A percentile compares a stretch with the other conserved stretches of the same genome.
These are phyloP conservation scores for Pangasius sanitwongsei DNA, from an alignment of 2,797 vertebrate species.

Conservation along the genomic window DNA sequence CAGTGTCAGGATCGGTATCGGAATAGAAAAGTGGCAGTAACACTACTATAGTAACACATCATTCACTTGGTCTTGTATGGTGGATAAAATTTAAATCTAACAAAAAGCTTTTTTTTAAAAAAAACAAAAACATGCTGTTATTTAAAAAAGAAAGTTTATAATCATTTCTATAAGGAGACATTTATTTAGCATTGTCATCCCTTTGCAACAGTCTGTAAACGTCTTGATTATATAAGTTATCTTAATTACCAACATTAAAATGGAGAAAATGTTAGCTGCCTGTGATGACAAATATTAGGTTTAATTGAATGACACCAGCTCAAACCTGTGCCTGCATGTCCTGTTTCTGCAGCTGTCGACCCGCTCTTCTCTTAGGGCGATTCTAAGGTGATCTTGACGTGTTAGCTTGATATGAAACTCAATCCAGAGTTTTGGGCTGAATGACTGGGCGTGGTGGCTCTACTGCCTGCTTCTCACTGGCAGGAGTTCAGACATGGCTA, in stretches of 20 bases:
- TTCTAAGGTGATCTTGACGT: not conserved
- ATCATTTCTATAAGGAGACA: not conserved
- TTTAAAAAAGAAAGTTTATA: not conserved
- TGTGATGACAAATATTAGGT: not conserved
- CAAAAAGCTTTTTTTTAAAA: not conserved
- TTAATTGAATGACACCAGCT: not conserved
- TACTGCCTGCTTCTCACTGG: constrained; percentile 9
- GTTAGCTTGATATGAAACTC: constrained; percentile 4
- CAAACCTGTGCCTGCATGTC: not conserved
- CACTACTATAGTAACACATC: not conserved
- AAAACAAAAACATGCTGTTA: not conserved
- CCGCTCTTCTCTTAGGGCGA: not conserved
- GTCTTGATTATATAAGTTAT: not conserved
- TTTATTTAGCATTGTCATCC: not conserved
- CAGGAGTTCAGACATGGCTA: not conserved
- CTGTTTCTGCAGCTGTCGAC: not conserved
- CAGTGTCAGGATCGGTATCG: not conserved
- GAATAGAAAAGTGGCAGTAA: not conserved
- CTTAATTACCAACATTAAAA: not conserved
- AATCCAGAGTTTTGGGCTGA: constrained; percentile 3
- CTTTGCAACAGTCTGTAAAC: not conserved
- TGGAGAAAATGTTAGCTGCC: not conserved
- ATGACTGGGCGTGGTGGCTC: not conserved
- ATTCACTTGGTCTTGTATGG: not conserved
- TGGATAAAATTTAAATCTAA: not conserved